phyloP scores from a whole-genome alignment of 2,888 invertebrate species.

The Drepana falcataria region DNA sequence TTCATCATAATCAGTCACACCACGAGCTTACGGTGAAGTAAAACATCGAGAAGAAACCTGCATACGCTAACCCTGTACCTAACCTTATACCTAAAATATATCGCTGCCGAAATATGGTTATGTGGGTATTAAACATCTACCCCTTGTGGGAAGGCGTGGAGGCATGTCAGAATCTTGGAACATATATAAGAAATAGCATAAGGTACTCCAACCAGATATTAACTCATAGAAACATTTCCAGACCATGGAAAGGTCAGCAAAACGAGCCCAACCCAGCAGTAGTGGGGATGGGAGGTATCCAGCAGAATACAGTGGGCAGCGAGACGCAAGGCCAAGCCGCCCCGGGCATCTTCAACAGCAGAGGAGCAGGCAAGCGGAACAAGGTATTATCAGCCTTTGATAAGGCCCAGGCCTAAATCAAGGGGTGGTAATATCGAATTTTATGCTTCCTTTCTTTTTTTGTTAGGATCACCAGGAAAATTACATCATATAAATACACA shows the following conservation, averaged over 20 bases:
- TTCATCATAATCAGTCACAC: too few species aligned
- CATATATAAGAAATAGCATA: too few species aligned
- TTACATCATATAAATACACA: background rate
- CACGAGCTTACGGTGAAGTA: too few species aligned
- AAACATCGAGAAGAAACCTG: too few species aligned
- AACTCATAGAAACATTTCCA: constrained; percentile 14
- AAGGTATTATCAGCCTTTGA: constrained; percentile 39
- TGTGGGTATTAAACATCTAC: too few species aligned
- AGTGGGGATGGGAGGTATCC: constrained; percentile 62
- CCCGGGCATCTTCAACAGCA: constrained; percentile 65
- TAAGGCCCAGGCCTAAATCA: constrained; percentile 14
- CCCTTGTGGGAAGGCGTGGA: too few species aligned
- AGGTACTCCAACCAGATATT: too few species aligned
- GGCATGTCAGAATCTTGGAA: too few species aligned
- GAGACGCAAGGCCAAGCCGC: constrained; percentile 61
- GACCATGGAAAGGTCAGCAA: constrained; percentile 73
- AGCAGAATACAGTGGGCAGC: constrained; percentile 53
- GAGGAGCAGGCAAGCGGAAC: constrained; percentile 70
- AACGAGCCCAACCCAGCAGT: constrained; percentile 69
- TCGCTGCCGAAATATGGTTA: too few species aligned
- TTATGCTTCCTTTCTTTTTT: background rate
- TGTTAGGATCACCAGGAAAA: background rate
- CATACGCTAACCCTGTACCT: too few species aligned
- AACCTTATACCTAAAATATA: too few species aligned
- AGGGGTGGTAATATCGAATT: constrained; percentile 18